These are phyloP conservation scores for Stigmatopora argus DNA, from an alignment of 2,113 vertebrate species.

Conservation along the genomic window DNA sequence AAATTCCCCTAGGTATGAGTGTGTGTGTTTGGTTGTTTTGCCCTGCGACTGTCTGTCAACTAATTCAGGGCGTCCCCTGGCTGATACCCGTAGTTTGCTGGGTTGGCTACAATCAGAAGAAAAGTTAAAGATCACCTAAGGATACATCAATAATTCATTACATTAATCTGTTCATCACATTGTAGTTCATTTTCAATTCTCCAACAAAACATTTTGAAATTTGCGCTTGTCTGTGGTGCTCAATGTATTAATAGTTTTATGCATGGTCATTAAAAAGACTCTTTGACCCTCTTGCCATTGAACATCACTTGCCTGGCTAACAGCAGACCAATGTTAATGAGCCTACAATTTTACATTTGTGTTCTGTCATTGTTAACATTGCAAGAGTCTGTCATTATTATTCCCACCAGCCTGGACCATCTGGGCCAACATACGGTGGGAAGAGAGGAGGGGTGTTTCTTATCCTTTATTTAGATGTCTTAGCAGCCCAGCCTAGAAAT, in stretches of 20 bases:
- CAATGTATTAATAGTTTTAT: constrained; percentile 22
- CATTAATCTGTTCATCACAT: neutral
- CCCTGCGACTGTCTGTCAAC: no score
- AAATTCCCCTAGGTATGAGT: no score
- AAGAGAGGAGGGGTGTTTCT: constrained; percentile 12
- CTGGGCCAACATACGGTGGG: constrained; percentile 57
- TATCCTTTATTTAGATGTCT: constrained; percentile 9
- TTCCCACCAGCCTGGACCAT: constrained; percentile 52
- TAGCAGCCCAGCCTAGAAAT: neutral
- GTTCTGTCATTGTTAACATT: constrained; percentile 62
- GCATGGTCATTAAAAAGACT: constrained; percentile 15
- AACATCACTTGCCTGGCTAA: constrained; percentile 29
- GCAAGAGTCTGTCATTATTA: constrained; percentile 54
- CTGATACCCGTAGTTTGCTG: no score
- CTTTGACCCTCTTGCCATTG: constrained; percentile 18
- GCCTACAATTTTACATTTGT: constrained; percentile 53
- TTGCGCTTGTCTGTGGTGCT: constrained; percentile 28
- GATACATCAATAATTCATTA: constrained; percentile 22
- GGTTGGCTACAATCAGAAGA: constrained; percentile 15
- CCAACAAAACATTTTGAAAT: no score
- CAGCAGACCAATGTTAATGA: constrained; percentile 63
- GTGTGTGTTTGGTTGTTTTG: no score
- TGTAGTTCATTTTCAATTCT: neutral
- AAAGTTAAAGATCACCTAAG: constrained; percentile 29
- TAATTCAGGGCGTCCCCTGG: no score